Base-by-base conservation (phyloP, 2,113 vertebrate genomes). In the Haplotaxodon microlepis region DNA sequence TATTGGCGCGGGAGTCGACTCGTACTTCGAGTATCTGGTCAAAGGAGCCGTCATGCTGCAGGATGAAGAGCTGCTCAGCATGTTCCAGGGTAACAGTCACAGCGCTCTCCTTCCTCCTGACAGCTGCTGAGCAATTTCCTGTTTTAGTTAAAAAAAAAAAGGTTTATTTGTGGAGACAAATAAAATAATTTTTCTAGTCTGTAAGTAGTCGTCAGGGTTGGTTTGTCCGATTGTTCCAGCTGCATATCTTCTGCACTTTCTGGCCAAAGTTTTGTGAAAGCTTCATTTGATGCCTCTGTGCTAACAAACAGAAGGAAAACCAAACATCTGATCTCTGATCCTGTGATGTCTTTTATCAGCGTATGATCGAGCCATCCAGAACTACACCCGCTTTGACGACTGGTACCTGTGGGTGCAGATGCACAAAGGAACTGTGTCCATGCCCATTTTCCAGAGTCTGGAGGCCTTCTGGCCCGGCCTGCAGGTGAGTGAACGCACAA, bases 341-440 rank as follows among this genome's bases (percentile, higher is more conserved):
- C 17, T 34, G 38, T 61, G 54, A 0, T 34, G 16, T 34, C 13
- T 59, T 80, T 50, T 12, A 38, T 38, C 93, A 99, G 99, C 98
- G 42, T 99, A 98, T 85, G 97, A 98, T 90, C 96, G 96, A 94
- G 97, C 98, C 87, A 98, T 99, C 85, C 97, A 97, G 96, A 99
- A 99, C 96, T 99, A 98, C 93, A 99, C 98, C 3, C 98, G 97
- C 80, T 99, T 99, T 16, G 98, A 99, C 86, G 99, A 99, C 96
- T 99, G 99, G 99, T 99, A 99, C 93, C 96, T 99, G 71, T 99
- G 99, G 99, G 99, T 99, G 63, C 98, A 99, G 93, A 99, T 99
- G 99, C 98, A 99, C 89, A 99, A 99, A 94, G 99, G 99, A 57
- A 99, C 98, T 0, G 98, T 99, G 76, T 98, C 99, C 90, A 99